Evolutionary conservation across 1,140 invertebrate species (phyloP).

Genomic region (Leptopilina clavipes): DNA sequence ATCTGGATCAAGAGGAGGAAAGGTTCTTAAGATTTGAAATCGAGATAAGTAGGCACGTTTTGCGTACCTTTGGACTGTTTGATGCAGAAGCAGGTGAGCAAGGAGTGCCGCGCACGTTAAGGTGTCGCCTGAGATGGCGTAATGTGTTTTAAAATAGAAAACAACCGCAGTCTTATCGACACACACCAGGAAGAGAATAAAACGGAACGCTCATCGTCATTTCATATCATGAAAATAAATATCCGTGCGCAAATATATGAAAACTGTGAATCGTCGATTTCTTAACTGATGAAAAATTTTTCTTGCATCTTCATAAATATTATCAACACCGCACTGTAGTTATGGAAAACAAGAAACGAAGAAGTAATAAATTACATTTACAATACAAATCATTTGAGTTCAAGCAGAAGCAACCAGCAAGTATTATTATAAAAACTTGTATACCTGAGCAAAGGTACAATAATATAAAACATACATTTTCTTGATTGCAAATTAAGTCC

Average conservation of each 20-base stretch:
- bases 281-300: not conserved
- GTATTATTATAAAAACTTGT: too few species aligned
- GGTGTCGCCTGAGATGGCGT: slow-evolving; percentile 22
- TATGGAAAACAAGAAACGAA: too few species aligned
- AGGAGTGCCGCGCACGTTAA: slow-evolving; percentile 10
- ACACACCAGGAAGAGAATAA: slow-evolving; percentile 27
- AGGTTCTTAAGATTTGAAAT: slow-evolving; percentile 26
- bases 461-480: too few species aligned
- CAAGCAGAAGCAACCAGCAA: too few species aligned
- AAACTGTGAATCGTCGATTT: not conserved
- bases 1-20: slow-evolving; percentile 22
- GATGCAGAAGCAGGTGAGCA: slow-evolving; percentile 21
- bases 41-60: slow-evolving; percentile 5
- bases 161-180: slow-evolving; percentile 17
- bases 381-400: too few species aligned
- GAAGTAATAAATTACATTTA: too few species aligned
- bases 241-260: slow-evolving; percentile 11
- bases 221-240: not conserved
- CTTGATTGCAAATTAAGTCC: too few species aligned
- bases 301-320: too few species aligned
- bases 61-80: slow-evolving; percentile 13
- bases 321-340: too few species aligned
- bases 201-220: not conserved
- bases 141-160: slow-evolving; percentile 29
- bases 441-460: too few species aligned